Evolutionary conservation across 2,797 vertebrate species (phyloP).

Genomic region (Pseudomugil gertrudae): DNA sequence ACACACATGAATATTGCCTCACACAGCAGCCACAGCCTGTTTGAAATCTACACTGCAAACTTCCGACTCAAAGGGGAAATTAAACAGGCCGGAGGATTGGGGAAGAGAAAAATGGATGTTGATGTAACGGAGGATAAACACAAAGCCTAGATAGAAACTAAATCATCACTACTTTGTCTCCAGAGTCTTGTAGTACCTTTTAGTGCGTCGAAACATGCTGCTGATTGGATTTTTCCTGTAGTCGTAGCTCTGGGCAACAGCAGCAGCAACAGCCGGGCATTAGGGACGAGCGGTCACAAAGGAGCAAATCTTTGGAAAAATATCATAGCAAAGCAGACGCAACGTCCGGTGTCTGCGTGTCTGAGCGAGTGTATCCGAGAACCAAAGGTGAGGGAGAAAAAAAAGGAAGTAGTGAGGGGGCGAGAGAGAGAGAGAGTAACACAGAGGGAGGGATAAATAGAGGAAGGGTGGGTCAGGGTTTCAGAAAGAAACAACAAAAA

Average conservation of each 20-base stretch:
- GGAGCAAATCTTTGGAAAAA: constrained; percentile 32
- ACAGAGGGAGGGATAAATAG: constrained; percentile 15
- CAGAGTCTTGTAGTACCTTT: constrained; percentile 54
- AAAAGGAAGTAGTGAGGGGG: neutral
- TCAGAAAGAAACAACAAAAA: constrained; percentile 53
- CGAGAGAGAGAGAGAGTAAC: neutral
- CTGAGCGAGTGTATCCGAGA: constrained; percentile 42
- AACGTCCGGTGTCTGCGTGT: constrained; percentile 39
- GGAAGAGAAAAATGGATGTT: neutral
- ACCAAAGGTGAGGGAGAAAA: constrained; percentile 18
- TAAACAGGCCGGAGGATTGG: neutral
- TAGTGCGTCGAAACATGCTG: constrained; percentile 73
- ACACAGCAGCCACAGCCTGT: constrained; percentile 26
- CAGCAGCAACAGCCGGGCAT: constrained; percentile 17
- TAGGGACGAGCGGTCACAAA: constrained; percentile 35
- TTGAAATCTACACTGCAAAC: constrained; percentile 22
- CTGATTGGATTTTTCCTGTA: constrained; percentile 12
- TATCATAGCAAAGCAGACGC: constrained; percentile 34
- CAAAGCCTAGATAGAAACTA: constrained; percentile 19
- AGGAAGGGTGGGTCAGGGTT: constrained; percentile 49
- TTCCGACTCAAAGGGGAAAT: neutral
- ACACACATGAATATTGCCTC: neutral
- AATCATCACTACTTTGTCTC: constrained; percentile 3
- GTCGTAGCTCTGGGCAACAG: constrained; percentile 40
- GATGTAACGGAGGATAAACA: neutral